phyloP scores from a whole-genome alignment of 30 jellyfish, hydroid and myxozoan genomes.

The Pelagia noctiluca region DNA sequence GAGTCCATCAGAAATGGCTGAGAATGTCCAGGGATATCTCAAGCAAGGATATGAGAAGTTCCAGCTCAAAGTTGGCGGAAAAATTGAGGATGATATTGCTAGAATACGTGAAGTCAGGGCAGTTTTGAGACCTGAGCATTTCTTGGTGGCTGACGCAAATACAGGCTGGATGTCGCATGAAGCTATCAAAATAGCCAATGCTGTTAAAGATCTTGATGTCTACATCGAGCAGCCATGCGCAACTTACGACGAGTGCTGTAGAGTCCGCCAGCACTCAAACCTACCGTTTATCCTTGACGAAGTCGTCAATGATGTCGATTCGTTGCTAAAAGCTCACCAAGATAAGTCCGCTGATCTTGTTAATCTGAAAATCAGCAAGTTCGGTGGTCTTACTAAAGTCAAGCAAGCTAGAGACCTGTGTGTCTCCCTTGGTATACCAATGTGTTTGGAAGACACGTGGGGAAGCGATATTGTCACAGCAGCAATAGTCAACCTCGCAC shows the following conservation, averaged over 20 bases:
- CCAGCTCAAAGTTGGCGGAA: conserved; percentile 69
- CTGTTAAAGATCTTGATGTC: conserved; percentile 59
- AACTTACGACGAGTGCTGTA: conserved; percentile 63
- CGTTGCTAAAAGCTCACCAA: conserved; percentile 42
- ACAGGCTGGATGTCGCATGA: conserved; percentile 76
- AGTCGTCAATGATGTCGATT: conserved; percentile 38
- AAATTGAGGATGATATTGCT: conserved; percentile 57
- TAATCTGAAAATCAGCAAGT: conserved; percentile 56
- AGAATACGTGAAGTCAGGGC: conserved; percentile 60
- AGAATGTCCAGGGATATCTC: conserved; percentile 38
- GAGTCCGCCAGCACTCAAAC: conserved; percentile 54
- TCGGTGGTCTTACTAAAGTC: conserved; percentile 57
- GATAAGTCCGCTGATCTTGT: conserved; percentile 60
- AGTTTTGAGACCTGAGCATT: conserved; percentile 45
- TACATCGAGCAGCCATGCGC: conserved; percentile 73
- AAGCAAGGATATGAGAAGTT: conserved; percentile 46
- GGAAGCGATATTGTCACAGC: conserved; percentile 67
- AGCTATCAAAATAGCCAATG: conserved; percentile 46
- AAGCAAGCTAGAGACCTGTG: conserved; percentile 70
- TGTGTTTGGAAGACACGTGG: conserved; percentile 76
- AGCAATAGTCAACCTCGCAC: conserved; percentile 51
- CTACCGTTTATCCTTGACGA: conserved; percentile 63
- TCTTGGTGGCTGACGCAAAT: conserved; percentile 66
- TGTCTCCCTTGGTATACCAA: conserved; percentile 63
- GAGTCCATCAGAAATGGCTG: conserved; percentile 52